Conservation (phyloP, 2,888 invertebrate genomes). For the Ectemnius cavifrons region DNA sequence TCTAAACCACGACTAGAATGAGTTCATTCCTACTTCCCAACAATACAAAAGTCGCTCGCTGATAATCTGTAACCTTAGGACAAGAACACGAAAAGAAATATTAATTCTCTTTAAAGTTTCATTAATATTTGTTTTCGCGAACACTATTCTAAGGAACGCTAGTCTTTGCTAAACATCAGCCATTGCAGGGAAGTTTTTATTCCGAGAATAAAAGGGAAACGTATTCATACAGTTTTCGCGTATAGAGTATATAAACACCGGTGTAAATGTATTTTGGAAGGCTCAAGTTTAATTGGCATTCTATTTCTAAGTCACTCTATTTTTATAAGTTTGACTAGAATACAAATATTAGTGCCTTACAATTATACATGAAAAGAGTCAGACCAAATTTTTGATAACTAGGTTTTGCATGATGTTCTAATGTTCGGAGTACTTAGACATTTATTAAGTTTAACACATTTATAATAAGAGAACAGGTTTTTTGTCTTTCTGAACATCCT, state of each 20-base stretch:
- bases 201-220: background rate
- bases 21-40: slow-evolving; percentile 30
- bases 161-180: slow-evolving; percentile 48
- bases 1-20: slow-evolving; percentile 44
- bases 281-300: slow-evolving; percentile 18
- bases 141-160: slow-evolving; percentile 44
- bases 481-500: slow-evolving; percentile 21
- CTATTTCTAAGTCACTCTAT: slow-evolving; percentile 26
- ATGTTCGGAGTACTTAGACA: slow-evolving; percentile 57
- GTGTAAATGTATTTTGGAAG: background rate
- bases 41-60: slow-evolving; percentile 21
- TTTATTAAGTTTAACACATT: slow-evolving; percentile 35
- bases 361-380: slow-evolving; percentile 26
- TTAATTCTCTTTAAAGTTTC: slow-evolving; percentile 9
- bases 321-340: slow-evolving; percentile 52
- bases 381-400: slow-evolving; percentile 41
- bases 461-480: slow-evolving; percentile 23
- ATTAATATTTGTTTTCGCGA: slow-evolving; percentile 17
- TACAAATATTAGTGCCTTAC: slow-evolving; percentile 61
- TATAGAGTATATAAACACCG: background rate
- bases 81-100: slow-evolving; percentile 26
- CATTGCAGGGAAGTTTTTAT: slow-evolving; percentile 23
- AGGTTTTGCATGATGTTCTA: slow-evolving; percentile 35
- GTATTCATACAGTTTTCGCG: background rate
- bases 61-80: slow-evolving; percentile 39